Percentiles rank a stretch among this genome's conserved stretches.
phyloP scores from a whole-genome alignment of 1,140 invertebrate species.

The Paralvinella palmiformis region DNA sequence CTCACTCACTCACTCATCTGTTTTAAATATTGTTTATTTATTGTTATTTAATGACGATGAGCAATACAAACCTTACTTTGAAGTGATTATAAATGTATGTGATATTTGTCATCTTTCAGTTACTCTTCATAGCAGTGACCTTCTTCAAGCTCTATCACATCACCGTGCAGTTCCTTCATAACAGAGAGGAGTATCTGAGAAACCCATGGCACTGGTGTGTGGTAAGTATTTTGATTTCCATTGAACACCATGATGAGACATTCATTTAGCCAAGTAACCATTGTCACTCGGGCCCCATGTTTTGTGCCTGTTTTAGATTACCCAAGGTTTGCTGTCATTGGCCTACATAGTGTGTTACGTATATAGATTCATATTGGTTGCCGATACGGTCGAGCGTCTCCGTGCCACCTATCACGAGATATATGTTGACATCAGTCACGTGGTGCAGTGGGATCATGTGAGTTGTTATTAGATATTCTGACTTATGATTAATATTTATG shows the following conservation, averaged over 20 bases:
- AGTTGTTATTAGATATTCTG: neutral
- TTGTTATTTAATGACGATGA: too few relatives aligned
- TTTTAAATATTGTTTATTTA: too few relatives aligned
- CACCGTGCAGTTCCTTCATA: constrained; percentile 2
- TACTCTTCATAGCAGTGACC: constrained; percentile 39
- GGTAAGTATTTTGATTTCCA: constrained; percentile 5
- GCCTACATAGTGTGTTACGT: constrained; percentile 35
- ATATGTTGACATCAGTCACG: constrained; percentile 36
- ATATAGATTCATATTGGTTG: constrained; percentile 40
- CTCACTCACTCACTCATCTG: too few relatives aligned
- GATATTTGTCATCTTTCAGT: constrained; percentile 31
- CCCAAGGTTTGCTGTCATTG: constrained; percentile 23
- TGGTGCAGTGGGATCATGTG: constrained; percentile 22
- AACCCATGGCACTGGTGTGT: constrained; percentile 14
- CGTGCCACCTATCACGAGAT: constrained; percentile 38
- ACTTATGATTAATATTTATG: too few relatives aligned
- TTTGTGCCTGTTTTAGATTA: neutral
- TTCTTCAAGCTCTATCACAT: constrained; percentile 26
- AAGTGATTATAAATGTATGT: too few relatives aligned
- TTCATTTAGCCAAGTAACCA: neutral
- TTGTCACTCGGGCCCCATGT: neutral
- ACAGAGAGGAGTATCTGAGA: neutral
- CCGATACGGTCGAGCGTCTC: constrained; percentile 33
- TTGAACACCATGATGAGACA: too few relatives aligned
- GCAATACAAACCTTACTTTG: too few relatives aligned